phyloP scores from a whole-genome alignment of 1,140 invertebrate species.

The Drosophila pandora region DNA sequence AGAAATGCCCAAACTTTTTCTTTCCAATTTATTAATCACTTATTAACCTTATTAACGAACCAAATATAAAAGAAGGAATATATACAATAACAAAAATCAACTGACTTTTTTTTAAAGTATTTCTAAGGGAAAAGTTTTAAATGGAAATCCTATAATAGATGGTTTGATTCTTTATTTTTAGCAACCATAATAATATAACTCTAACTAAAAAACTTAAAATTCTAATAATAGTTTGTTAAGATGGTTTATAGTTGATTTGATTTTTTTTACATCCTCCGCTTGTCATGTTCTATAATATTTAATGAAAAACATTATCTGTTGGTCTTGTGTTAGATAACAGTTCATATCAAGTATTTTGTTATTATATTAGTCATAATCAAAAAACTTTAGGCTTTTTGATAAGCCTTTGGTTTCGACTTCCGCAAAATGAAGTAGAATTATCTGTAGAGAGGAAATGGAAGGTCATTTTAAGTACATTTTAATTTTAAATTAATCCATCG shows the following conservation, averaged over 20 bases:
- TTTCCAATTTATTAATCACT: neutral
- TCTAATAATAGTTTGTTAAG: neutral
- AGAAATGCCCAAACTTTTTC: neutral
- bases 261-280: neutral
- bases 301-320: neutral
- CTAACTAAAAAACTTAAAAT: neutral
- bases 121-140: neutral
- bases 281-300: neutral
- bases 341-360: neutral
- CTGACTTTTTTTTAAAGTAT: neutral
- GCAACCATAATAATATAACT: too few relatives aligned
- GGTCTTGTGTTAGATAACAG: neutral
- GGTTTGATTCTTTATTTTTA: too few relatives aligned
- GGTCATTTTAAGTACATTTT: neutral
- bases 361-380: neutral
- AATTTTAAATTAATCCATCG: neutral
- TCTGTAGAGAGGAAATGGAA: neutral
- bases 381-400: neutral
- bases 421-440: neutral
- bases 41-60: neutral
- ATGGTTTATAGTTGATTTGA: neutral
- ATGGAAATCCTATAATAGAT: too few relatives aligned
- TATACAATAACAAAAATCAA: neutral
- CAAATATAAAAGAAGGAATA: neutral
- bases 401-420: neutral